Base-by-base conservation (phyloP, 2,797 vertebrate species). In the Mastacembelus armatus region DNA sequence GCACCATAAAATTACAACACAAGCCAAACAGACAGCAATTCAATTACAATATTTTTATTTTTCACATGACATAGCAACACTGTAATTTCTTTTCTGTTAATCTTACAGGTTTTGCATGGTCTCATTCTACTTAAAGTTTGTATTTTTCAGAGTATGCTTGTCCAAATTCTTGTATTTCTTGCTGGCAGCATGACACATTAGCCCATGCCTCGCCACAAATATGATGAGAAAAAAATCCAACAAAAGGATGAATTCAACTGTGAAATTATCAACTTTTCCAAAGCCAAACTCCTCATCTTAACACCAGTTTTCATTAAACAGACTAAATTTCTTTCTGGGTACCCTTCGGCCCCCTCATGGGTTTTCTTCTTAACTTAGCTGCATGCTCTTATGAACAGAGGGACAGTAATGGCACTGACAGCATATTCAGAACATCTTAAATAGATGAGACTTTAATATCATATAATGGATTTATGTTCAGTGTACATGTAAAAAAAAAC, bases 201-300 rank as follows among this genome's bases (percentile, higher is more conserved):
- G 55, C 72, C 59, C 47, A 16, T 56, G 44, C 59, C 50, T 80
- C 59, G 48, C 15, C 45, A 75, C 47, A 67, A 66, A 79, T 66
- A 40, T 77, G 76, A 86, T 74, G 61, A 71, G 52, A 36, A 66
- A 38, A 80, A 38, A 78, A 69, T n/a, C n/a, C 68, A 78, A 57
- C 66, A 54, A 62, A 60, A 59, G 36, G 77, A 68, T 19, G 24
- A 66, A 61, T 71, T 82, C 45, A 29, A 18, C 66, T 80, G 78
- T 75, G 58, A 84, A 86, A 86, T 77, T 69, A 63, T 74, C 50
- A 47, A 49, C 59, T 77, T 73, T 62, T 67, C 58, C 21, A 27
- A 74, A 81, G 77, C 77, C 79, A 84, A 79, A 69, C 64, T 65
- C 26, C 7, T 58, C 24, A 19, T 64, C 43, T 76, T 78, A 67